phyloP scores from a whole-genome alignment of 2,113 vertebrate species.

The Cinclus mexicanus region DNA sequence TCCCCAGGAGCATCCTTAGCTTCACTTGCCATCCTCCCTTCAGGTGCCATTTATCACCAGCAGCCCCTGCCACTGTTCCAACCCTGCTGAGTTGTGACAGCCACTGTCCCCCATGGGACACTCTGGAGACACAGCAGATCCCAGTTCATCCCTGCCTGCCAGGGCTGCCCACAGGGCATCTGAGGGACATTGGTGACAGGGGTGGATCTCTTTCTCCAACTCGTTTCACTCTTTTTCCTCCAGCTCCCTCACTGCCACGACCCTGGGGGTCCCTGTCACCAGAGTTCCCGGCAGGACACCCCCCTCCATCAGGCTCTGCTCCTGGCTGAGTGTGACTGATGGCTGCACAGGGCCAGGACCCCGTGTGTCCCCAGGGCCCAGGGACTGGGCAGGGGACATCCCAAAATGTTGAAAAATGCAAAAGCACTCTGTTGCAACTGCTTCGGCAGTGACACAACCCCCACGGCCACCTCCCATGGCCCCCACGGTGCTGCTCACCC shows the following conservation, averaged over 20 bases:
- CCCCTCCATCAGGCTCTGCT: not conserved
- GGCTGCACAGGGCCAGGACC: not conserved
- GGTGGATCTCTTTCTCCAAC: accelerated
- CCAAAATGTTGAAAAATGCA: not conserved
- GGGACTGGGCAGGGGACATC: not conserved
- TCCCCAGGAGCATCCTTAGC: not conserved
- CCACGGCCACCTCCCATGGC: accelerated
- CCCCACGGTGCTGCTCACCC: not conserved
- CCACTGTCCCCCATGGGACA: accelerated
- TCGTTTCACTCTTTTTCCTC: not conserved
- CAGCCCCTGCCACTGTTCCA: accelerated
- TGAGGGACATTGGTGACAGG: not conserved
- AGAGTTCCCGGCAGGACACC: accelerated
- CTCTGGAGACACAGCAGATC: not conserved
- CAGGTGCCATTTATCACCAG: not conserved
- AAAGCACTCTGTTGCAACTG: accelerated
- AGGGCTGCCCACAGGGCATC: not conserved
- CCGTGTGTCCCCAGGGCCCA: not conserved
- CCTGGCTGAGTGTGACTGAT: not conserved
- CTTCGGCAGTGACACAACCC: accelerated
- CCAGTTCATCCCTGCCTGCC: not conserved
- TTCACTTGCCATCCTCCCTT: accelerated
- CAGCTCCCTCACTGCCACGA: accelerated
- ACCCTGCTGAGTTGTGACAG: not conserved
- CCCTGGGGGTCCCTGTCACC: not conserved